Evolutionary conservation across 2,797 vertebrate genomes (phyloP).

Genomic region (Acipenser ruthenus): DNA sequence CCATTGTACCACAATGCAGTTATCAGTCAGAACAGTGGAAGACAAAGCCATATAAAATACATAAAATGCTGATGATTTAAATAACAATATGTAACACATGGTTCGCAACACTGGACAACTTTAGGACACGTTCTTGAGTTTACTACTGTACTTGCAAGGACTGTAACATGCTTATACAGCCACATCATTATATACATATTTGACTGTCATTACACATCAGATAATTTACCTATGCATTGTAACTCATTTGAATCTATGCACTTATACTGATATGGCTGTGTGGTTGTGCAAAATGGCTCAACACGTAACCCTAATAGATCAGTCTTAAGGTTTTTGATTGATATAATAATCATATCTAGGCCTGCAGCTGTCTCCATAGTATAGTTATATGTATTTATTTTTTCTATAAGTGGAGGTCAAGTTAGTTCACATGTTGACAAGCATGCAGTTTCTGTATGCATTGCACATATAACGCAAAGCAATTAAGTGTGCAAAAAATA

Average conservation of each 20-base stretch:
- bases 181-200: constrained; percentile 25
- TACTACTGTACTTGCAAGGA: constrained; percentile 15
- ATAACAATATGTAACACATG: neutral
- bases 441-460: constrained; percentile 78
- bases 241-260: constrained; percentile 36
- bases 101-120: constrained; percentile 7
- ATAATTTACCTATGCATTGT: constrained; percentile 40
- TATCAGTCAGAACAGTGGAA: constrained; percentile 40
- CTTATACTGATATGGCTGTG: constrained; percentile 66
- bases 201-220: constrained; percentile 35
- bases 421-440: constrained; percentile 67
- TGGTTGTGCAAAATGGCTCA: constrained; percentile 37
- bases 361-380: constrained; percentile 20
- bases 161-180: constrained; percentile 40
- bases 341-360: constrained; percentile 7
- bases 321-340: constrained; percentile 20
- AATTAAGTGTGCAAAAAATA: constrained; percentile 66
- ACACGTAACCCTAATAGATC: constrained; percentile 18
- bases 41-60: constrained; percentile 42
- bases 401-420: constrained; percentile 39
- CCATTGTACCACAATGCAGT: constrained; percentile 36
- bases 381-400: constrained; percentile 19
- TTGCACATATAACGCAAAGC: constrained; percentile 71
- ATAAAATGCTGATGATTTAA: constrained; percentile 28
- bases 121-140: constrained; percentile 9